phyloP scores from a whole-genome alignment of 2,888 invertebrate genomes.

The Syrista parreyssii region DNA sequence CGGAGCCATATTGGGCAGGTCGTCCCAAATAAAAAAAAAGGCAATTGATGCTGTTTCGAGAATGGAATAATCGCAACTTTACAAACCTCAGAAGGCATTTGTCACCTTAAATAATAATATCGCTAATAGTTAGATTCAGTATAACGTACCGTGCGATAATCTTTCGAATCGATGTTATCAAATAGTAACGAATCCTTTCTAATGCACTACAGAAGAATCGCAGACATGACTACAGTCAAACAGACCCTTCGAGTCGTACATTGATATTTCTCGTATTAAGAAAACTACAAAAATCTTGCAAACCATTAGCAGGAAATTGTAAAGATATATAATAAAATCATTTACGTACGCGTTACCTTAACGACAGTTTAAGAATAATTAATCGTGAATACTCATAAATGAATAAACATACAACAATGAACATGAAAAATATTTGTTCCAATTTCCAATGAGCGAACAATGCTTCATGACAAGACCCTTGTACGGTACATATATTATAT shows the following conservation, averaged over 20 bases:
- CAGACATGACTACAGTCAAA: not conserved
- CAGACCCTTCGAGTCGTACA: not conserved
- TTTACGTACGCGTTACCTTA: not conserved
- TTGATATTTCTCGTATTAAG: not conserved
- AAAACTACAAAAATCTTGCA: not conserved
- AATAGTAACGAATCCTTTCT: not conserved
- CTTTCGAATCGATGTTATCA: not conserved
- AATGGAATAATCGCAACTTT: constrained; percentile 36
- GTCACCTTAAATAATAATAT: constrained; percentile 17
- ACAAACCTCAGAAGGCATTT: constrained; percentile 33
- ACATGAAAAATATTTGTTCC: constrained; percentile 32
- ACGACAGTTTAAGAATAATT: not conserved
- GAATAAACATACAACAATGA: not conserved
- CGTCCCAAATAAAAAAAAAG: constrained; percentile 30
- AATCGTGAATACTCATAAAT: not conserved
- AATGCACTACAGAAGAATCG: not conserved
- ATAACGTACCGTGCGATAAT: constrained; percentile 15
- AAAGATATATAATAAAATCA: not conserved
- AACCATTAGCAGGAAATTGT: not conserved
- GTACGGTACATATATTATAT: constrained; percentile 2
- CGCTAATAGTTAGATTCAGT: constrained; percentile 11
- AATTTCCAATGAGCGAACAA: constrained; percentile 36
- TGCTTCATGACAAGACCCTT: not conserved
- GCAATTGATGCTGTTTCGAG: constrained; percentile 35
- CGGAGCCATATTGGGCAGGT: constrained; percentile 47